Evolutionary conservation across 2,888 invertebrate genomes (phyloP).

Genomic region (Crioceris asparagi): DNA sequence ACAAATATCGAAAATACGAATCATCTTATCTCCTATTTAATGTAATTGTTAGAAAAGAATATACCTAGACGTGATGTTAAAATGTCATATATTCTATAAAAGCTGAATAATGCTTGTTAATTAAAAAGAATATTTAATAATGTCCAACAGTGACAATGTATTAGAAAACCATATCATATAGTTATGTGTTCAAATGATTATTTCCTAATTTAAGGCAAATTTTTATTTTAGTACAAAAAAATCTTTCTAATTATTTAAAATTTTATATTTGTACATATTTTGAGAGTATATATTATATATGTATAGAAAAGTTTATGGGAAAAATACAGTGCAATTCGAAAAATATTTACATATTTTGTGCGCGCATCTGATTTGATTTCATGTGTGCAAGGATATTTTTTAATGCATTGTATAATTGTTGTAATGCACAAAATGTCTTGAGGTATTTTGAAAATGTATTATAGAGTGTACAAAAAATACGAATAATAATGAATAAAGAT

Average conservation of each 20-base stretch:
- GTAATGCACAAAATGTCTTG: conserved; percentile 25
- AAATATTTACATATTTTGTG: conserved; percentile 14
- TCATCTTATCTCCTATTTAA: no score
- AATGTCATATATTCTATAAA: conserved; percentile 14
- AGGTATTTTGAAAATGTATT: conserved; percentile 17
- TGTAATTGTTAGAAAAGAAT: no score
- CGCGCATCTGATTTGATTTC: conserved; percentile 4
- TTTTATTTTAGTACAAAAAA: conserved; percentile 21
- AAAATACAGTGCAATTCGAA: conserved; percentile 22
- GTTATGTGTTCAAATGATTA: conserved; percentile 20
- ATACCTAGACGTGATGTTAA: conserved; percentile 15
- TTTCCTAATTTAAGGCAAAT: conserved; percentile 15
- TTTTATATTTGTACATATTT: conserved; percentile 19
- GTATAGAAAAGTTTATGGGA: conserved; percentile 13
- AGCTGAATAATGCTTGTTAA: conserved; percentile 14
- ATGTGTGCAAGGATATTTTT: conserved; percentile 15
- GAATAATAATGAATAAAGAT: conserved; percentile 5
- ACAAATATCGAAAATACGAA: no score
- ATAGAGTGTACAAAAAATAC: conserved; percentile 12
- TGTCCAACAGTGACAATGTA: conserved; percentile 17
- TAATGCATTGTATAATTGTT: conserved; percentile 24
- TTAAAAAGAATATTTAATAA: no score
- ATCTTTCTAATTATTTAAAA: conserved; percentile 18
- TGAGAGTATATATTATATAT: conserved; percentile 9
- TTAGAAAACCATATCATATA: conserved; percentile 21